Conservation (phyloP, 2,888 invertebrate genomes). For the Drosophila testacea region DNA sequence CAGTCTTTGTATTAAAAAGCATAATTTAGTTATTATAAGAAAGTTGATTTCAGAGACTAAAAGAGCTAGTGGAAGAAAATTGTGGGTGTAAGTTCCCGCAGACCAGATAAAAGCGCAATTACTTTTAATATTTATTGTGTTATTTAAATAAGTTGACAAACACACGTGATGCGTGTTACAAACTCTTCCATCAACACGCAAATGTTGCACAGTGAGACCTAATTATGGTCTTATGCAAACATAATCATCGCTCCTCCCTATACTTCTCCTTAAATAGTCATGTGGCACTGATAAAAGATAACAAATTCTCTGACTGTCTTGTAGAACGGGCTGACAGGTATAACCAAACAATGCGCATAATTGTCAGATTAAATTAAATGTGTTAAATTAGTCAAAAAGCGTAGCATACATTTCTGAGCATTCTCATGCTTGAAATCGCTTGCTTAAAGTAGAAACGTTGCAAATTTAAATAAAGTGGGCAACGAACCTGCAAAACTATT, state of each 20-base stretch:
- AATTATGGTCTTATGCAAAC: conserved; percentile 44
- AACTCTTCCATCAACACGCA: conserved; percentile 6
- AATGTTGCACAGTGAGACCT: background rate
- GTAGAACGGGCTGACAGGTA: background rate
- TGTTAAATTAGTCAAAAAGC: conserved; percentile 28
- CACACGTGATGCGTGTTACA: conserved; percentile 13
- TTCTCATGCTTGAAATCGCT: background rate
- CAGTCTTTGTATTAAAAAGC: too few species aligned
- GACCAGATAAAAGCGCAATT: conserved; percentile 47
- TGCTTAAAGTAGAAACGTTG: conserved; percentile 34
- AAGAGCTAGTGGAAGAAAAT: background rate
- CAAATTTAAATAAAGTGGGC: conserved; percentile 25
- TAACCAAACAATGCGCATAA: conserved; percentile 17
- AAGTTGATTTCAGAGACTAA: background rate
- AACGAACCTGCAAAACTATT: background rate
- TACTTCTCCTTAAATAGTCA: conserved; percentile 21
- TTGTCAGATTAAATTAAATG: conserved; percentile 48
- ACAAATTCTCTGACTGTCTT: background rate
- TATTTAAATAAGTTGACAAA: conserved; percentile 37
- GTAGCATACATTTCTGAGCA: conserved; percentile 44
- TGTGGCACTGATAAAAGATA: conserved; percentile 50
- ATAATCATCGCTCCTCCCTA: conserved; percentile 18
- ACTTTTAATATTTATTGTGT: conserved; percentile 37
- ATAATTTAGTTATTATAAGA: too few species aligned
- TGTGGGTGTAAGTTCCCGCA: background rate